Base-by-base conservation (phyloP, 2,797 vertebrate genomes). In the Champsocephalus gunnari region DNA sequence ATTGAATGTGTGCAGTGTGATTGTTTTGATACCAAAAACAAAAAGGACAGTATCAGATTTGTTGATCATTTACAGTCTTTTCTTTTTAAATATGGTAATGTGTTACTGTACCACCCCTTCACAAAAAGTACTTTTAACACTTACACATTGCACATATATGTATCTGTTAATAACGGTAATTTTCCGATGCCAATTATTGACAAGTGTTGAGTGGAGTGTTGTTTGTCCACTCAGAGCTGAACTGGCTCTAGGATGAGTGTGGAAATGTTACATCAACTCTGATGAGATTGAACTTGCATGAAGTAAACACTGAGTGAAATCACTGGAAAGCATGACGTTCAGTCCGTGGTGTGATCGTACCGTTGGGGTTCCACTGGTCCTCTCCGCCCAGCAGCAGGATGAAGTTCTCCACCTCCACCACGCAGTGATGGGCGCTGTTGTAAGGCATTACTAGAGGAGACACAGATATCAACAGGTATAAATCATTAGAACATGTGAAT, bases 331-430 rank as follows among this genome's bases (percentile, higher is more conserved):
- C 16, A 34, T 64, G 41, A 58, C 38, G 24, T 41, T 59, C 17
- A n/a, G 41, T 55, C 24, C 9, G 21, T 59, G 51, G 28, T 10
- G 65, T 81, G 77, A 96, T 95, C 94, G 51, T 99, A 99, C 98
- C 98, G 12, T 99, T 99, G 48, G 98, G 98, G 90, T 99, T 99
- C 98, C 98, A 99, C 43, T 99, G 98, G 93, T 99, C 98, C 92
- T 99, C 98, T 94, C 98, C 98, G 43, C 98, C 98, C 55, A 99
- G 85, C 81, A 99, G 96, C 12, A 99, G 96, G 89, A 99, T 92
- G 91, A 99, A 99, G 94, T 99, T 99, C 92, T 99, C 98, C 84
- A 99, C 98, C 92, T 99, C 98, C 80, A 99, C 98, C 6, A 99
- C 97, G 59, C 98, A 99, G 92, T 99, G 98, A 95, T 99, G 98